Base-by-base conservation (phyloP, 2,888 invertebrate species). In the Eupithecia abbreviata region DNA sequence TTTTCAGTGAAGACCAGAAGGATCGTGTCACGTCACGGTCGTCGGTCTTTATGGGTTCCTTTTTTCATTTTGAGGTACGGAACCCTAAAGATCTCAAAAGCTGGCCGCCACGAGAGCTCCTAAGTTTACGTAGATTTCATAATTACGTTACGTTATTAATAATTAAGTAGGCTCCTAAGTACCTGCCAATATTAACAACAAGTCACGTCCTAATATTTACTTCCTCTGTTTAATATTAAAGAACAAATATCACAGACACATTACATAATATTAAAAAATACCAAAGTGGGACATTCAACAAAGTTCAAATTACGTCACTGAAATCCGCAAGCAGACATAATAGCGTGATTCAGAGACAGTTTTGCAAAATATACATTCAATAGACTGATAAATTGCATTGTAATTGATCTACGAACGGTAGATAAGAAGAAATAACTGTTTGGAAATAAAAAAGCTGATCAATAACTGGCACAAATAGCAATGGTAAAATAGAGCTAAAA, bases 281-380 rank as follows among this genome's bases (percentile, higher is more conserved):
- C 65, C 77, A 70, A 82, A 81, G 79, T 82, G 76, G 80, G 76
- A 79, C 80, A 74, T 51, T 75, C 74, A 70, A 75, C 65, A 82
- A 79, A 78, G 81, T 81, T 82, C 80, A 80, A 58, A 71, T 81
- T 80, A 80, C 81, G 79, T 77, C 80, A 76, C 58, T 30, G 51
- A 66, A 71, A 77, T 76, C 41, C 62, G 73, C 55, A 71, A 41
- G 49, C 47, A 66, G 71, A 76, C 73, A 42, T 51, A 66, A 73
- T 41, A 68, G 47, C 73, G 67, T 73, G 73, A 71, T 65, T 71
- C 68, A 71, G 43, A 77, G 58, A 68, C 71, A 67, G 55, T 73
- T 69, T 74, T 74, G 62, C 69, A 69, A 51, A 43, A 65, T 18
- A 18, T 43, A 9, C 67, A 68, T 47, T 69, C 47, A 69, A 69